Percentiles rank a stretch among this genome's conserved stretches.
phyloP scores from a whole-genome alignment of 2,888 invertebrate species.

The Helicoverpa assulta region DNA sequence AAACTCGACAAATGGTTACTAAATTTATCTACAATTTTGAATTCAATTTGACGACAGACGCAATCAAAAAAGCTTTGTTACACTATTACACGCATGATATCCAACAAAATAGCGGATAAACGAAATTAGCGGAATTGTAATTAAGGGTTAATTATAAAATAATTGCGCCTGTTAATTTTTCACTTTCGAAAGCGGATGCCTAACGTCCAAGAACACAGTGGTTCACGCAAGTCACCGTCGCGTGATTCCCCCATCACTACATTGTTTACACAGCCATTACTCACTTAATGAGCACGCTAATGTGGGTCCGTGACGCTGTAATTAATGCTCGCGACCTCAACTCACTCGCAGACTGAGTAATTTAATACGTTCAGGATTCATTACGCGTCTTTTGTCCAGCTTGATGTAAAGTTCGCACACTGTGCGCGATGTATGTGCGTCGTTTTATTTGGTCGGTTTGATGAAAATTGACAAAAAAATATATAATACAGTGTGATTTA shows the following conservation, averaged over 20 bases:
- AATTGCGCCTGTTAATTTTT: constrained; percentile 76
- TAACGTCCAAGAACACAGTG: constrained; percentile 66
- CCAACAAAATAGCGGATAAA: too few relatives aligned
- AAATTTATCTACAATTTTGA: constrained; percentile 23
- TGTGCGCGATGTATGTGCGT: constrained; percentile 12
- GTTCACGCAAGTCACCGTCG: constrained; percentile 79
- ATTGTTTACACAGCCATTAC: constrained; percentile 84
- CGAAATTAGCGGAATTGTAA: constrained; percentile 22
- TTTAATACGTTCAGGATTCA: constrained; percentile 51
- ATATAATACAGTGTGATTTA: background rate
- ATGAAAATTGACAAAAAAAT: background rate
- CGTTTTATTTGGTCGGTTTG: background rate
- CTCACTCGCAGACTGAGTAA: constrained; percentile 48
- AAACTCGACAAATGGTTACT: constrained; percentile 1
- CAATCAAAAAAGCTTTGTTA: constrained; percentile 14
- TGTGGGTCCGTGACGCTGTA: constrained; percentile 78
- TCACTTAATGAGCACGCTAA: constrained; percentile 82
- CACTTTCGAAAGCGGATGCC: constrained; percentile 73
- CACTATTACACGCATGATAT: constrained; percentile 29
- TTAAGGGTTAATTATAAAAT: constrained; percentile 64
- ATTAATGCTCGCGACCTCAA: constrained; percentile 76
- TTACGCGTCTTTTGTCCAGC: constrained; percentile 40
- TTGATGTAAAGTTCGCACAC: constrained; percentile 11
- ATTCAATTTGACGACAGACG: background rate
- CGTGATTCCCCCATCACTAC: constrained; percentile 83